A percentile compares a stretch with the other conserved stretches of the same genome.
These are phyloP conservation scores for Pseudonaja textilis DNA, from an alignment of 2,113 vertebrate species.

Conservation along the genomic window DNA sequence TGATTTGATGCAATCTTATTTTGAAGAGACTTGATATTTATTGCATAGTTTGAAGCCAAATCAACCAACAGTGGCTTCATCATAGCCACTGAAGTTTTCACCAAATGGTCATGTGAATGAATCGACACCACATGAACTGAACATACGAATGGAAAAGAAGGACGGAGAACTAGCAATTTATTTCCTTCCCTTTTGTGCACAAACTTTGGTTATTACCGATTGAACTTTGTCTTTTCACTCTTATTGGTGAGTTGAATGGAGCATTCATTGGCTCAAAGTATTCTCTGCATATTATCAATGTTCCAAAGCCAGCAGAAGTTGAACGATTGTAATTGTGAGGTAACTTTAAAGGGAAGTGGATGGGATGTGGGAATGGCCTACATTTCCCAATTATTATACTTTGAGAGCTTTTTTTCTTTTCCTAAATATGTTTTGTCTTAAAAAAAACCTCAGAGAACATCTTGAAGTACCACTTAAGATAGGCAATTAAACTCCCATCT, in stretches of 20 bases:
- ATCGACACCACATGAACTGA: background rate
- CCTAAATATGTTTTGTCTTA: background rate
- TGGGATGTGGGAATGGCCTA: background rate
- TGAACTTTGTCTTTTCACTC: background rate
- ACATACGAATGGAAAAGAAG: background rate
- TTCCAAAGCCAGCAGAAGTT: background rate
- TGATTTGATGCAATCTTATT: background rate
- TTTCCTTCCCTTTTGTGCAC: background rate
- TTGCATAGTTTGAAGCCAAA: background rate
- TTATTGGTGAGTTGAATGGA: background rate
- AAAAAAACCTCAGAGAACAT: background rate
- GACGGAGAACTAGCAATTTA: background rate
- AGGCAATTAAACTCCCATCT: conserved; percentile 3
- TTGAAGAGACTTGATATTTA: background rate
- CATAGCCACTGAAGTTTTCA: background rate
- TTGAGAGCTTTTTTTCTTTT: background rate
- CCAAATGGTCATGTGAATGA: background rate
- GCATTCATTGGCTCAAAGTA: background rate
- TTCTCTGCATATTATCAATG: background rate
- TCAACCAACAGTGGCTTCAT: background rate
- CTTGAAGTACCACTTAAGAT: conserved; percentile 1
- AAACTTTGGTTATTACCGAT: background rate
- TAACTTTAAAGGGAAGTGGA: background rate
- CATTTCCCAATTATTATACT: background rate
- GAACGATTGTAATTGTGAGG: background rate